Evolutionary conservation across 2,113 vertebrate genomes (phyloP), one percentile per base, ranked within the genome.

Genomic region (Willisornis vidua): DNA sequence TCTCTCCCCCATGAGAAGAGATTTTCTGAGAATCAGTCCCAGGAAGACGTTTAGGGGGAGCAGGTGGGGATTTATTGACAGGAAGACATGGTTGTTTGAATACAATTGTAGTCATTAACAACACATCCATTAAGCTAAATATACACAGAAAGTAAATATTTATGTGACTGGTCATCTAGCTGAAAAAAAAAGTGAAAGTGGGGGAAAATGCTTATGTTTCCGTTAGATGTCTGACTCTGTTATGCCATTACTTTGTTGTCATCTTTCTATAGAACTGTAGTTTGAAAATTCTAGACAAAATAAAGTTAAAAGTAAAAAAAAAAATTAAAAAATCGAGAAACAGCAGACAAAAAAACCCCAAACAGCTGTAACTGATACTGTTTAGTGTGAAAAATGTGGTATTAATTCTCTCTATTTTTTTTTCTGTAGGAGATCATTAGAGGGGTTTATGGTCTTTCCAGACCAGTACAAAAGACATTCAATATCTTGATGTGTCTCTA

Each of bases 381-480:
- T 83, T 94, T 66, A 52, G 45, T 62, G 46, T 91, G 78, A 86
- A 93, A 89, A 93, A 90, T 17, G 31, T 86, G 22, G 8, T 66
- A 33, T 48, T 93, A 70, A 89, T 93, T 70, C 29, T 68, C 13
- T 87, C 8, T 37, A 1, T 35, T 59, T 52, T 65, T 65, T 90
- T 88, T 84, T 35, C 46, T 89, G 26, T 65, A 70, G 61, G 35
- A 95, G 46, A 95, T 93, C 82, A 96, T 94, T 90, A 85, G 46
- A 93, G 72, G 67, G 65, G 72, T 89, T 90, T 93, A 94, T 92
- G 75, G 49, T 91, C 87, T 95, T 95, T 92, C 49, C 94, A 78
- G 91, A 71, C 80, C 24, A 52, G 62, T 86, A 85, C 85, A 89
- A 97, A 96, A 83, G 82, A 83, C 84, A 88, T 91, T 80, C 9